Percentiles rank a stretch among this genome's conserved stretches.
Evolutionary conservation across 2,888 invertebrate genomes (phyloP).

Genomic region (Bellardia bayeri): DNA sequence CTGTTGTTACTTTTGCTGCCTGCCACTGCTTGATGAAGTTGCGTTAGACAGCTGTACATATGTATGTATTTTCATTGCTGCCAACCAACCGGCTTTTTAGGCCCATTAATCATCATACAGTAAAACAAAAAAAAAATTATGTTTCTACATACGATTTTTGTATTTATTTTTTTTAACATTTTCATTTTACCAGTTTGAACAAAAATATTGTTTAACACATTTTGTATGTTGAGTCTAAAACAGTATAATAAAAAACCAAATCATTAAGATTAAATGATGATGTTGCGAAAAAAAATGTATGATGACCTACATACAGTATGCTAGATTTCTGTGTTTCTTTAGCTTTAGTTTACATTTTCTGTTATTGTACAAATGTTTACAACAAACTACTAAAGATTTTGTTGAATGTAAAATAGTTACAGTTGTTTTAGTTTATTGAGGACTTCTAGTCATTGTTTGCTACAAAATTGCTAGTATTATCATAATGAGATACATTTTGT

Average conservation of each 20-base stretch:
- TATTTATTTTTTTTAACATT: conserved; percentile 21
- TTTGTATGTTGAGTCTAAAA: conserved; percentile 30
- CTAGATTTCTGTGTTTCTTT: conserved; percentile 40
- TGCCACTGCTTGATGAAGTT: background rate
- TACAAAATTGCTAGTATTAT: background rate
- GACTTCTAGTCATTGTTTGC: background rate
- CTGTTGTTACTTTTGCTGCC: background rate
- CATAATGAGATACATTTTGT: background rate
- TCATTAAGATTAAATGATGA: conserved; percentile 57
- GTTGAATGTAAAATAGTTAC: conserved; percentile 18
- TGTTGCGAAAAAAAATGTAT: conserved; percentile 29
- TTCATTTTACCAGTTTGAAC: conserved; percentile 9
- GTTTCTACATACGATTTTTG: conserved; percentile 14
- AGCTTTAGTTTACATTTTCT: background rate
- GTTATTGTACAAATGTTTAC: conserved; percentile 34
- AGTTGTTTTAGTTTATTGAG: conserved; percentile 3
- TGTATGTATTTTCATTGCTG: background rate
- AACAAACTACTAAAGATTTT: conserved; percentile 50
- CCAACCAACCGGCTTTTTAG: conserved; percentile 6
- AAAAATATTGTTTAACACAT: conserved; percentile 6
- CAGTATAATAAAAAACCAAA: conserved; percentile 24
- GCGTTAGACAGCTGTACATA: background rate
- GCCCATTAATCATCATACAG: conserved; percentile 60
- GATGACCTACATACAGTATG: conserved; percentile 53
- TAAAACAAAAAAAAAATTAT: background rate